phyloP scores from a whole-genome alignment of 1,140 invertebrate genomes.

The Musca domestica region DNA sequence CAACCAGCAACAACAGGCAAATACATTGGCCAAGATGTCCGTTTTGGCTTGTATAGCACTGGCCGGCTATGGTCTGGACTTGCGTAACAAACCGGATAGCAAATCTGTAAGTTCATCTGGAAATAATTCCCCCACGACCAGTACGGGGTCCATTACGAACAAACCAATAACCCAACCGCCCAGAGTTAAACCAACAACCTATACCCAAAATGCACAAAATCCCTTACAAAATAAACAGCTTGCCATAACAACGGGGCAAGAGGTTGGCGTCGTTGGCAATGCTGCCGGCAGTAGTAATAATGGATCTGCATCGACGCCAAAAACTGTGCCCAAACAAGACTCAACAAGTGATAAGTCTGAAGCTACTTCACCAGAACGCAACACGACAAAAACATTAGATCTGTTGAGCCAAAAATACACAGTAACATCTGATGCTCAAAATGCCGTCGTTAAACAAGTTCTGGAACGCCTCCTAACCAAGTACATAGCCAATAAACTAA shows the following conservation, averaged over 20 bases:
- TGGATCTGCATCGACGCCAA: slow-evolving; percentile 11
- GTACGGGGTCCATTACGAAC: slow-evolving; percentile 13
- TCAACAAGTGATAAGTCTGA: slow-evolving; percentile 38
- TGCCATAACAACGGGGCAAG: slow-evolving; percentile 36
- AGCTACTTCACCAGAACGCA: slow-evolving; percentile 36
- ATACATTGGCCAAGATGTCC: slow-evolving; percentile 85
- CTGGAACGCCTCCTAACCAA: slow-evolving; percentile 85
- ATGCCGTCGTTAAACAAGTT: slow-evolving; percentile 53
- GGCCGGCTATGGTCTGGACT: slow-evolving; percentile 63
- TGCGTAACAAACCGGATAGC: slow-evolving; percentile 34
- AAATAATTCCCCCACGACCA: slow-evolving; percentile 34
- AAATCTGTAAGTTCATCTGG: slow-evolving; percentile 31
- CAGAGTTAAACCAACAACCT: slow-evolving; percentile 36
- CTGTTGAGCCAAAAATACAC: slow-evolving; percentile 45
- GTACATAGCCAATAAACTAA: slow-evolving; percentile 79
- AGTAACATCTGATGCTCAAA: slow-evolving; percentile 42
- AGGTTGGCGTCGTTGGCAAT: not conserved
- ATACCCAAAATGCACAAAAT: slow-evolving; percentile 52
- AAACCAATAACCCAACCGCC: slow-evolving; percentile 37
- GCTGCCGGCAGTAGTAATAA: slow-evolving; percentile 10
- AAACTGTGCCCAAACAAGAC: slow-evolving; percentile 36
- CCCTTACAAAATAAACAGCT: slow-evolving; percentile 46
- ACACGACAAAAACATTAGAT: slow-evolving; percentile 31
- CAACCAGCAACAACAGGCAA: slow-evolving; percentile 88
- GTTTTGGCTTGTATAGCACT: slow-evolving; percentile 80